Evolutionary conservation across 1,140 invertebrate genomes (phyloP).

Genomic region (Pectinophora gossypiella): DNA sequence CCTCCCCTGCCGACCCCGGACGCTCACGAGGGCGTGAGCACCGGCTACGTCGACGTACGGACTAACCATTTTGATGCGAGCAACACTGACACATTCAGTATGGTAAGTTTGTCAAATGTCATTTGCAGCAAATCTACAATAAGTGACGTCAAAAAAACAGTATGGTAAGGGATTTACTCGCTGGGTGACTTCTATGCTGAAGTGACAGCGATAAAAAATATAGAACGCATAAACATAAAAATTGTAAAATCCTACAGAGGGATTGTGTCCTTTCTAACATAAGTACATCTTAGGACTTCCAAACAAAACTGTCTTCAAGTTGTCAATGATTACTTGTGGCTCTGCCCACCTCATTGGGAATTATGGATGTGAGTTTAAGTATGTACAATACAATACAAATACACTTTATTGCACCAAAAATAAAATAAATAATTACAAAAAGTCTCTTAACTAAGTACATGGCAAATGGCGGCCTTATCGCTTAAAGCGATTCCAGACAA

Average conservation of each 20-base stretch:
- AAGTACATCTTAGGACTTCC: too few species aligned
- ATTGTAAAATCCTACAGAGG: not conserved
- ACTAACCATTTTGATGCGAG: constrained; percentile 53
- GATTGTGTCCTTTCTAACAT: not conserved
- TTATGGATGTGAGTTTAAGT: too few species aligned
- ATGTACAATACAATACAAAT: too few species aligned
- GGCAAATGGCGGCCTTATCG: too few species aligned
- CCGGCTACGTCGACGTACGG: constrained; percentile 37
- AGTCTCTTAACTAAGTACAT: too few species aligned
- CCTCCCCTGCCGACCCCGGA: constrained; percentile 15
- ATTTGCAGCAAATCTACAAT: not conserved
- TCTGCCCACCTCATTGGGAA: too few species aligned
- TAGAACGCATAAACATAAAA: not conserved
- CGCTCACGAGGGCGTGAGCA: constrained; percentile 3
- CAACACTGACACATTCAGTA: constrained; percentile 49
- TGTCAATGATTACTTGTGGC: too few species aligned
- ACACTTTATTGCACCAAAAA: too few species aligned
- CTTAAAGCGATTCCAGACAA: too few species aligned
- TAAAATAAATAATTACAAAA: too few species aligned
- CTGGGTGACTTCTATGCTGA: not conserved
- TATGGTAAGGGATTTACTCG: not conserved
- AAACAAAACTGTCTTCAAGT: too few species aligned
- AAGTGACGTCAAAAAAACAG: not conserved
- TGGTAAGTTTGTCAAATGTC: constrained; percentile 32
- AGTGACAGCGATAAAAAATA: not conserved